phyloP scores from a whole-genome alignment of 2,113 vertebrate genomes.

The Larimichthys polyactis region DNA sequence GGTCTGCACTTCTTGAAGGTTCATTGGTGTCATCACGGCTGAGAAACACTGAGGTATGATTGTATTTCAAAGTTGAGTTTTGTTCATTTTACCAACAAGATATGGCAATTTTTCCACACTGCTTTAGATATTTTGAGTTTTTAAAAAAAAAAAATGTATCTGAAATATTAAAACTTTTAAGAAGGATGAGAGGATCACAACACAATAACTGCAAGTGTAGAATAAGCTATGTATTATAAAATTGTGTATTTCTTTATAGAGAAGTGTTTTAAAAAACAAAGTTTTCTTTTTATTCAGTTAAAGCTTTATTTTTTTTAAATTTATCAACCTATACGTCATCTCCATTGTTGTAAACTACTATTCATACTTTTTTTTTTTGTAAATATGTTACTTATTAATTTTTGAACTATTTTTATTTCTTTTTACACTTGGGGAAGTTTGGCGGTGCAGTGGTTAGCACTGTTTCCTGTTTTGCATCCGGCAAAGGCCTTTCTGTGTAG shows the following conservation, averaged over 20 bases:
- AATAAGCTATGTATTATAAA: background rate
- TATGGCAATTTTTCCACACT: background rate
- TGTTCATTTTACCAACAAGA: background rate
- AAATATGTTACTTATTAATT: background rate
- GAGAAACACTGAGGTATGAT: slow-evolving; percentile 35
- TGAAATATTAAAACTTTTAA: background rate
- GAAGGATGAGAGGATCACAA: background rate
- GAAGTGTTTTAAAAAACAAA: background rate
- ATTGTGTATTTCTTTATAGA: background rate
- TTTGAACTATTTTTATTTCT: background rate
- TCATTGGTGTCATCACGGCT: background rate
- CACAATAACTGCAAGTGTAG: background rate
- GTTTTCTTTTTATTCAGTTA: background rate
- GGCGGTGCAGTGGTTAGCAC: no score
- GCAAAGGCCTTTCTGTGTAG: no score
- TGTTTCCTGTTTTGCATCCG: no score
- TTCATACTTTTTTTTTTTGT: background rate
- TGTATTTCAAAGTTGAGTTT: background rate
- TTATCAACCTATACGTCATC: background rate
- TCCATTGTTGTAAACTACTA: background rate
- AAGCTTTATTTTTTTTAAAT: no score
- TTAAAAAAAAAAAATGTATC: no score
- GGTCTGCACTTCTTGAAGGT: background rate
- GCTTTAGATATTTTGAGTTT: background rate
- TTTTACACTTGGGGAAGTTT: no score